Percentiles rank a stretch among this genome's conserved stretches.
These are phyloP conservation scores for Drosophila suzukii DNA, from an alignment of 1,140 invertebrate species.

Conservation along the genomic window DNA sequence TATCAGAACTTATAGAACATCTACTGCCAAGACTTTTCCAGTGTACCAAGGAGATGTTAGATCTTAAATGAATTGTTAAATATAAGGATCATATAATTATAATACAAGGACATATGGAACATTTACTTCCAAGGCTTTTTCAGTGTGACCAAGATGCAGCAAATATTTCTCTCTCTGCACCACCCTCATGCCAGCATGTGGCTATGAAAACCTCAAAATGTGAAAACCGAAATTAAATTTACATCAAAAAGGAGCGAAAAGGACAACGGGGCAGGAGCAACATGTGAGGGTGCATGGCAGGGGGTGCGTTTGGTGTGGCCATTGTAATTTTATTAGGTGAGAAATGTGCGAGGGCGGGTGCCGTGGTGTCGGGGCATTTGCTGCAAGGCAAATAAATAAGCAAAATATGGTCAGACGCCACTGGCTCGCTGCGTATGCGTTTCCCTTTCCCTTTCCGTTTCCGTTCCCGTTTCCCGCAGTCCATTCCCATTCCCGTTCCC, in stretches of 20 bases:
- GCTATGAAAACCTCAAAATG: constrained; percentile 73
- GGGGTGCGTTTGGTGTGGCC: constrained; percentile 20
- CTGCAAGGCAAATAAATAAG: constrained; percentile 58
- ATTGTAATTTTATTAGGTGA: constrained; percentile 82
- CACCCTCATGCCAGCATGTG: constrained; percentile 26
- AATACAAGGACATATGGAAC: no score
- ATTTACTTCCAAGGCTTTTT: no score
- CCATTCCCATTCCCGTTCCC: neutral
- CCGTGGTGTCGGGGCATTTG: neutral
- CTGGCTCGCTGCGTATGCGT: constrained; percentile 53
- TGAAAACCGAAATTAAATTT: constrained; percentile 80
- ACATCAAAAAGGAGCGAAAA: constrained; percentile 67
- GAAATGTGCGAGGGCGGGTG: constrained; percentile 50
- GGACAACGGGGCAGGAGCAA: constrained; percentile 20
- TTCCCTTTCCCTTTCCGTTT: constrained; percentile 39
- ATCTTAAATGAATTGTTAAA: no score
- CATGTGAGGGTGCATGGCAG: constrained; percentile 50
- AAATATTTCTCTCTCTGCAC: neutral
- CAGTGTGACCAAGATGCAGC: no score
- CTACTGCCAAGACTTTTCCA: no score
- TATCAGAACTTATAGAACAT: no score
- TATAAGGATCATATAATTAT: no score
- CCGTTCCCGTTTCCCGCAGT: neutral
- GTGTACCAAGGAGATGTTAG: no score
- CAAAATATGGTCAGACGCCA: constrained; percentile 59